phyloP scores from a whole-genome alignment of 1,140 invertebrate species.

The Neodiprion lecontei region DNA sequence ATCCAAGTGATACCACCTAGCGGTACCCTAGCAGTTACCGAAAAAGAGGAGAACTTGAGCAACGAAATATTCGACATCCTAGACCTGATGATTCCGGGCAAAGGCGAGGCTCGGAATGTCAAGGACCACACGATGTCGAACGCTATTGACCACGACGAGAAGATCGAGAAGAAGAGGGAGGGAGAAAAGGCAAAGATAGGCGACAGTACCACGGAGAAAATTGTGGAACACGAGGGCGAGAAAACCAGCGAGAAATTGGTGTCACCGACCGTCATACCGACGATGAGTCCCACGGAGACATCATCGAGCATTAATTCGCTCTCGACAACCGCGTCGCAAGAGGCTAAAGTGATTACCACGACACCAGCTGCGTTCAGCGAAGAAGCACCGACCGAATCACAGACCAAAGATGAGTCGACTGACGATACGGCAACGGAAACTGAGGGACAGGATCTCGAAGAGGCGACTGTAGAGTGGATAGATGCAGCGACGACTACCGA shows the following conservation, averaged over 20 bases:
- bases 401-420: neutral
- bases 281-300: neutral
- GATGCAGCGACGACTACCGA: constrained; percentile 35
- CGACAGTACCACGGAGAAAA: constrained; percentile 32
- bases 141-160: constrained; percentile 18
- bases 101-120: constrained; percentile 15
- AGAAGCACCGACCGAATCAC: neutral
- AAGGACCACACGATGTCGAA: constrained; percentile 22
- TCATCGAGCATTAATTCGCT: neutral
- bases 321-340: neutral
- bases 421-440: constrained; percentile 1
- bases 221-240: constrained; percentile 33
- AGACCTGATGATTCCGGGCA: constrained; percentile 48
- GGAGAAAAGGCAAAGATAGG: constrained; percentile 29
- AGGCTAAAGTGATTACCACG: neutral
- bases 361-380: neutral
- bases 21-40: constrained; percentile 37
- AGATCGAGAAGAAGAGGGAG: constrained; percentile 23
- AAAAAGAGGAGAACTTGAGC: constrained; percentile 49
- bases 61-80: constrained; percentile 59
- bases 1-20: constrained; percentile 54
- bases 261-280: neutral
- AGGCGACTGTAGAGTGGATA: constrained; percentile 39
- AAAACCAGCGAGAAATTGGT: constrained; percentile 9
- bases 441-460: constrained; percentile 26